Conservation (phyloP, 1,140 invertebrate genomes). For the Caenorhabditis remanei region DNA sequence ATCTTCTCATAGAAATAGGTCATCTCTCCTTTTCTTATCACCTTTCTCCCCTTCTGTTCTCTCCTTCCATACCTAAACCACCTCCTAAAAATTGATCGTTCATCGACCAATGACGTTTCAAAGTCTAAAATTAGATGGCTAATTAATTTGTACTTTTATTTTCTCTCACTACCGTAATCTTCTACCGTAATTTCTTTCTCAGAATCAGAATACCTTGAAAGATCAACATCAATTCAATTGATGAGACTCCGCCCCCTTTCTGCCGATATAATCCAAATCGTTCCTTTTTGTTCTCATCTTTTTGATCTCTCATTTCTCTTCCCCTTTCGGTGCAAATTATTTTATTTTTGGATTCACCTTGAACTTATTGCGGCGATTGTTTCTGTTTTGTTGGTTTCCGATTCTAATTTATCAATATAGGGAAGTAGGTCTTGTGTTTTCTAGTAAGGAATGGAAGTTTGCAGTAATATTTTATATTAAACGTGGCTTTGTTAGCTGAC, state of each 20-base stretch:
- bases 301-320: background rate
- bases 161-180: background rate
- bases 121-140: background rate
- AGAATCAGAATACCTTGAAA: background rate
- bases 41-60: background rate
- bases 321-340: background rate
- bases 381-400: no score
- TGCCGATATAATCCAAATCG: background rate
- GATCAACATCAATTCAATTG: background rate
- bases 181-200: background rate
- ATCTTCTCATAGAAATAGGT: constrained; percentile 28
- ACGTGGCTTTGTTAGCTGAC: no score
- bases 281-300: constrained; percentile 35
- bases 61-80: background rate
- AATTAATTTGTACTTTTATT: constrained; percentile 1
- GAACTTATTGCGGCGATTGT: no score
- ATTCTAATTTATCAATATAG: no score
- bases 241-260: background rate
- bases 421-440: no score
- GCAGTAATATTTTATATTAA: no score
- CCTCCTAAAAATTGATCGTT: constrained; percentile 13
- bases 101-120: constrained; percentile 40
- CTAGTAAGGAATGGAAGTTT: no score
- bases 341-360: background rate
- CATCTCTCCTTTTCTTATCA: background rate